These are phyloP conservation scores for Cylloceria caligata DNA, from an alignment of 2,888 invertebrate genomes.

Conservation along the genomic window DNA sequence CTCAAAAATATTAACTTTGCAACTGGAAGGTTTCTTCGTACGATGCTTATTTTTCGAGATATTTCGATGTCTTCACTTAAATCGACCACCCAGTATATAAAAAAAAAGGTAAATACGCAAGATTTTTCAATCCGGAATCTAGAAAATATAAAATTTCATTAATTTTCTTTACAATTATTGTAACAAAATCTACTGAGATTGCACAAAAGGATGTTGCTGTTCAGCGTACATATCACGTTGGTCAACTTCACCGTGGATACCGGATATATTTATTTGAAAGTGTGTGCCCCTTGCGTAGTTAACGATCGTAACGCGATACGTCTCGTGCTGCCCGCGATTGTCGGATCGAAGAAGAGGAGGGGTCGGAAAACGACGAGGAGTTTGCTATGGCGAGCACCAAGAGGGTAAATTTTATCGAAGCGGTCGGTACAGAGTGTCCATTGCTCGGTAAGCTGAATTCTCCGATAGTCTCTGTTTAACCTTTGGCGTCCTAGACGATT, in stretches of 20 bases:
- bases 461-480: background rate
- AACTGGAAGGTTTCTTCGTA: too few relatives aligned
- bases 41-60: too few relatives aligned
- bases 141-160: too few relatives aligned
- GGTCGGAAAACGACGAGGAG: background rate
- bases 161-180: too few relatives aligned
- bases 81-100: too few relatives aligned
- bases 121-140: too few relatives aligned
- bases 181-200: too few relatives aligned
- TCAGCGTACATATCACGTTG: background rate
- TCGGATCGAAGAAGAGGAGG: conserved; percentile 58
- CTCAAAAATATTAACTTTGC: too few relatives aligned
- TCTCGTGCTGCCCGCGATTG: conserved; percentile 76
- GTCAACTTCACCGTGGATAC: background rate
- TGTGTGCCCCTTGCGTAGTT: conserved; percentile 69
- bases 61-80: too few relatives aligned
- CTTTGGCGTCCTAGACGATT: conserved; percentile 18
- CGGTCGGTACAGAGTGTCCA: background rate
- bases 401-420: conserved; percentile 2
- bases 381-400: conserved; percentile 8
- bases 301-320: conserved; percentile 82
- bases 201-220: background rate
- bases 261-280: background rate
- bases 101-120: too few relatives aligned
- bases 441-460: background rate